These are phyloP conservation scores for Saturnia pavonia DNA, from an alignment of 2,888 invertebrate genomes.

Conservation along the genomic window DNA sequence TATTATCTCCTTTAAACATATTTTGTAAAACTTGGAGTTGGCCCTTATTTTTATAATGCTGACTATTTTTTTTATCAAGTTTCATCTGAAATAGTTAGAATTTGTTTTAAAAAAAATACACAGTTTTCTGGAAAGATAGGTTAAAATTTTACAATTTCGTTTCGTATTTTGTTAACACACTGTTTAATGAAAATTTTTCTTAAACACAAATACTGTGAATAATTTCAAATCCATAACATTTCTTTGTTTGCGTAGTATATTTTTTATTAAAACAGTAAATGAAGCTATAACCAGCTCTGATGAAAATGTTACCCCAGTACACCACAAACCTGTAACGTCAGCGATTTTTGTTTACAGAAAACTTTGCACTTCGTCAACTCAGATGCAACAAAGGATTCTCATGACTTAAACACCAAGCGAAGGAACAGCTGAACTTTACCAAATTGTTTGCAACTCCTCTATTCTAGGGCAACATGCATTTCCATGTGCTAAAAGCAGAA, in stretches of 20 bases:
- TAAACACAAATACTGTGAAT: too few species aligned
- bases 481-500: background rate
- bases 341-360: background rate
- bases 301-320: background rate
- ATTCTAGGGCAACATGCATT: background rate
- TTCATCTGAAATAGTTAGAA: too few species aligned
- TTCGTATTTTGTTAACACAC: too few species aligned
- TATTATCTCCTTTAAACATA: background rate
- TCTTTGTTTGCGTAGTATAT: too few species aligned
- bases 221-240: too few species aligned
- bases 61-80: too few species aligned
- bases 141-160: too few species aligned
- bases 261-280: background rate
- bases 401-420: background rate
- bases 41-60: background rate
- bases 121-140: too few species aligned
- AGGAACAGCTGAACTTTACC: background rate
- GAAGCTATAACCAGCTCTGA: background rate
- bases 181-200: too few species aligned
- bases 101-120: too few species aligned
- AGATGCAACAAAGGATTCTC: background rate
- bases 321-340: background rate
- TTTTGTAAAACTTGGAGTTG: background rate
- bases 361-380: background rate
- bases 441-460: background rate